phyloP scores from a whole-genome alignment of 2,113 vertebrate genomes.

The Caracal caracal region DNA sequence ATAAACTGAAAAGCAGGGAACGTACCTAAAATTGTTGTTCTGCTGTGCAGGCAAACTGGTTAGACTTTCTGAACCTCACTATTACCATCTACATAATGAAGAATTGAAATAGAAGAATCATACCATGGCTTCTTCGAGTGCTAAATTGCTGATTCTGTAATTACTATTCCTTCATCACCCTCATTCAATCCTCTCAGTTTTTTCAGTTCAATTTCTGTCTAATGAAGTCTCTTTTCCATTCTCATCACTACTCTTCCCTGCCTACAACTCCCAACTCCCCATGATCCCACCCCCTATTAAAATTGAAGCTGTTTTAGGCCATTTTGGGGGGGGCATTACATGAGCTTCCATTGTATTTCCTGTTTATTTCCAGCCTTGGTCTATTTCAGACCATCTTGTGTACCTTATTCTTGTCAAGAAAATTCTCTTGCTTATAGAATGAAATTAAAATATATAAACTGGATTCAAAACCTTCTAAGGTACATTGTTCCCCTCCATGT shows the following conservation, averaged over 20 bases:
- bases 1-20: slow-evolving; percentile 5
- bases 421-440: not conserved
- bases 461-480: not conserved
- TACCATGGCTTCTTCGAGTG: not conserved
- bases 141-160: not conserved
- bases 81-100: not conserved
- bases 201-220: not conserved
- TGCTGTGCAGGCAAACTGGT: not conserved
- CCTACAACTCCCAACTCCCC: not conserved
- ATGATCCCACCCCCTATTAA: not conserved
- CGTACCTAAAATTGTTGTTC: not conserved
- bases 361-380: not conserved
- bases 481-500: not conserved
- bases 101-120: not conserved
- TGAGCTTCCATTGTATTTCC: not conserved
- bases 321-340: not conserved
- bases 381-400: not conserved
- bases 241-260: not conserved
- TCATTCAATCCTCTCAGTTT: not conserved
- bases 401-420: not conserved
- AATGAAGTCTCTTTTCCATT: not conserved
- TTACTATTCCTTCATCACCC: not conserved
- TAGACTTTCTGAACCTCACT: not conserved
- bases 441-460: not conserved
- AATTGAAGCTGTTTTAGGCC: not conserved